phyloP scores from a whole-genome alignment of 23 tunicate genomes.

The Botrylloides violaceus region DNA sequence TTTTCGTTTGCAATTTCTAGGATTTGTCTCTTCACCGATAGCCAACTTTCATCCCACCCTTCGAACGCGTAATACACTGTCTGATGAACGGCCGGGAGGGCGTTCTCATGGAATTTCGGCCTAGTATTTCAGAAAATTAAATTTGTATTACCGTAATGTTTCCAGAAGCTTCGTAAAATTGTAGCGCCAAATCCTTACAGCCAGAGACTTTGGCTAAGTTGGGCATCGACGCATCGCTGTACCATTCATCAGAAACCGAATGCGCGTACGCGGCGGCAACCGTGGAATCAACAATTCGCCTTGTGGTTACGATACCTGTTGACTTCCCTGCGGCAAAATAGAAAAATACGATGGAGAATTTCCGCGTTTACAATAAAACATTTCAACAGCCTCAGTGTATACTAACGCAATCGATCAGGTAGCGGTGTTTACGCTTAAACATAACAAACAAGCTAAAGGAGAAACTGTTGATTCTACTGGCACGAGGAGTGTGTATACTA shows the following conservation, averaged over 20 bases:
- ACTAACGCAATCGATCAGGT: neutral
- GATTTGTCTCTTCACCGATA: too few species aligned
- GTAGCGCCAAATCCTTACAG: constrained; percentile 9
- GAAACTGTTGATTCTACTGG: too few species aligned
- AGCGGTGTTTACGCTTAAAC: neutral
- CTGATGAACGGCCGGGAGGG: too few species aligned
- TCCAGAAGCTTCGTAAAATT: constrained; percentile 17
- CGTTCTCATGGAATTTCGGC: too few species aligned
- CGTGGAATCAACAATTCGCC: constrained; percentile 9
- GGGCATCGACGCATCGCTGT: constrained; percentile 16
- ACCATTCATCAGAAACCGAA: constrained; percentile 7
- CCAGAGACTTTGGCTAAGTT: neutral
- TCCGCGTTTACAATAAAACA: too few species aligned
- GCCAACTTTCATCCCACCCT: too few species aligned
- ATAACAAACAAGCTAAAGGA: neutral
- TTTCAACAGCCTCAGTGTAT: too few species aligned
- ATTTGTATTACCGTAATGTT: constrained; percentile 24
- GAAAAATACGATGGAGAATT: neutral
- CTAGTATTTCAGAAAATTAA: too few species aligned
- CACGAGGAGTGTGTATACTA: too few species aligned
- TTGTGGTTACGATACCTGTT: constrained; percentile 15
- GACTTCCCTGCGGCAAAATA: constrained; percentile 1
- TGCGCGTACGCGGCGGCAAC: constrained; percentile 31
- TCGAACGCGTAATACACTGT: too few species aligned
- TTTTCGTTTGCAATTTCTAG: too few species aligned